A percentile compares a stretch with the other conserved stretches of the same genome.
phyloP scores from a whole-genome alignment of 2,113 vertebrate genomes.

The Lasiurus borealis region DNA sequence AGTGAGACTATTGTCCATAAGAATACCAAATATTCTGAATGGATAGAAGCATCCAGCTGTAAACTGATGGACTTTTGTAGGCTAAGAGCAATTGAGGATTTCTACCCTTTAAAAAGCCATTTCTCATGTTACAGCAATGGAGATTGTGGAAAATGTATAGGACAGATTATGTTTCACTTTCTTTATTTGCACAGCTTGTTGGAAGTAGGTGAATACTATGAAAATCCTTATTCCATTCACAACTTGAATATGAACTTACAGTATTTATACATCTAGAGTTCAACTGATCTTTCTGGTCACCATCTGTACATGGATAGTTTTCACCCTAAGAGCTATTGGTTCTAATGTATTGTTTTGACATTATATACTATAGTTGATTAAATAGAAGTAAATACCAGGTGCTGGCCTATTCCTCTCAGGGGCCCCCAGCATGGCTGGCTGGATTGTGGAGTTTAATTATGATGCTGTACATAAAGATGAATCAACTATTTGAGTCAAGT shows the following conservation, averaged over 20 bases:
- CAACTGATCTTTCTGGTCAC: conserved; percentile 48
- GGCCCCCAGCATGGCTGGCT: conserved; percentile 87
- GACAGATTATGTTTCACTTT: conserved; percentile 66
- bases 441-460: conserved; percentile 96
- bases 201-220: conserved; percentile 37
- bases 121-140: conserved; percentile 69
- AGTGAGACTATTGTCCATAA: background rate
- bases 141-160: conserved; percentile 57
- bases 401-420: background rate
- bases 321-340: conserved; percentile 27
- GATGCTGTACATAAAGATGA: conserved; percentile 95
- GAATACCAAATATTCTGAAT: conserved; percentile 49
- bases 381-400: conserved; percentile 41
- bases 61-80: conserved; percentile 44
- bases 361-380: conserved; percentile 7
- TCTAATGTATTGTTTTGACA: conserved; percentile 63
- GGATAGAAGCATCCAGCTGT: conserved; percentile 36
- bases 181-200: conserved; percentile 41
- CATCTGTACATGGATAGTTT: conserved; percentile 62
- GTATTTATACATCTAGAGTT: conserved; percentile 54
- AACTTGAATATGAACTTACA: conserved; percentile 34
- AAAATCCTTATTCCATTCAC: conserved; percentile 45
- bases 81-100: conserved; percentile 57
- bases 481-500: conserved; percentile 92
- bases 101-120: conserved; percentile 31